Percentiles rank a stretch among this genome's conserved stretches.
Evolutionary conservation across 2,113 vertebrate species (phyloP).

Genomic region (Xenopus borealis): DNA sequence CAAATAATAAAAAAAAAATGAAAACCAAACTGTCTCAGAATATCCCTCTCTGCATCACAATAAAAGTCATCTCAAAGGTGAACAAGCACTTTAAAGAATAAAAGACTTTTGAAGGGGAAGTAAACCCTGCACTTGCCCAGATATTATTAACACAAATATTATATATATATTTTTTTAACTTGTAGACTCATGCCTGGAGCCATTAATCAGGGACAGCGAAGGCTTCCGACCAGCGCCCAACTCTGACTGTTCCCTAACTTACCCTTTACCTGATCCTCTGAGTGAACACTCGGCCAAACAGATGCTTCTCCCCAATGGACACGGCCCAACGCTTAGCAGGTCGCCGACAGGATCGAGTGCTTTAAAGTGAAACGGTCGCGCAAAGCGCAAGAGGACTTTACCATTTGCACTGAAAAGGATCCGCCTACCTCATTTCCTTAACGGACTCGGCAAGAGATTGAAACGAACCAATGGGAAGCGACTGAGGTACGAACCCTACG

Average conservation of each 20-base stretch:
- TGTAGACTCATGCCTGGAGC: constrained; percentile 57
- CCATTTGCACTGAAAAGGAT: constrained; percentile 81
- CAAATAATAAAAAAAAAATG: too few species aligned
- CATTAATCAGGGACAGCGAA: constrained; percentile 56
- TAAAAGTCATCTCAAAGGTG: too few species aligned
- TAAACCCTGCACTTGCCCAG: background rate
- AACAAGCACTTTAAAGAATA: background rate
- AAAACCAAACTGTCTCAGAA: too few species aligned
- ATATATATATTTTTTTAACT: too few species aligned
- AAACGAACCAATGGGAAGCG: constrained; percentile 57
- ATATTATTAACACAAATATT: background rate
- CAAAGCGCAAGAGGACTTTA: constrained; percentile 39
- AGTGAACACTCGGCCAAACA: constrained; percentile 66
- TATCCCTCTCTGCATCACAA: too few species aligned
- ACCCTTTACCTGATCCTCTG: constrained; percentile 54
- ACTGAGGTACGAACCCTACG: constrained; percentile 23
- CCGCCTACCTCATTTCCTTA: constrained; percentile 84
- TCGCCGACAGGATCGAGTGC: constrained; percentile 66
- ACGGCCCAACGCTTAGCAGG: constrained; percentile 55
- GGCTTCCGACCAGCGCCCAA: constrained; percentile 48
- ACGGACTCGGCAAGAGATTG: constrained; percentile 45
- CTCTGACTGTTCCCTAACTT: constrained; percentile 42
- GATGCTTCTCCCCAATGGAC: constrained; percentile 75
- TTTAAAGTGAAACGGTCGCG: constrained; percentile 58
- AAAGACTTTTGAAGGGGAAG: background rate